A percentile compares a stretch with the other conserved stretches of the same genome.
Conservation (phyloP, 2,113 vertebrate species). For the Salvelinus fontinalis region DNA sequence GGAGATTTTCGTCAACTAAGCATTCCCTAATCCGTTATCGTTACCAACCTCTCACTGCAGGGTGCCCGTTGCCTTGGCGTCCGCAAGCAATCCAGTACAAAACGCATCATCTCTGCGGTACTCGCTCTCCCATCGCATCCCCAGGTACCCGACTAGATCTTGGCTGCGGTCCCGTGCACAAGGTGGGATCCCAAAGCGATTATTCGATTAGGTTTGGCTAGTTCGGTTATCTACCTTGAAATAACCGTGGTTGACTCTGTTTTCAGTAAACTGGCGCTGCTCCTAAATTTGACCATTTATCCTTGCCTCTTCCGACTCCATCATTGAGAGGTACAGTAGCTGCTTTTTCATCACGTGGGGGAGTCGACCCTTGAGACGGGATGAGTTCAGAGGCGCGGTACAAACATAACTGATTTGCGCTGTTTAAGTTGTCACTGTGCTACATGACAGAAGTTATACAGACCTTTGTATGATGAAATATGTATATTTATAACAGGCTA, state of each 20-base stretch:
- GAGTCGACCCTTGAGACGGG: background rate
- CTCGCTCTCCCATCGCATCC: conserved; percentile 32
- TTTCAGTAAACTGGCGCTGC: background rate
- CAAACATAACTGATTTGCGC: too few species aligned
- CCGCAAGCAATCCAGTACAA: conserved; percentile 52
- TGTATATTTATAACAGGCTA: too few species aligned
- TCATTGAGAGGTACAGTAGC: background rate
- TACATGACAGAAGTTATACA: too few species aligned
- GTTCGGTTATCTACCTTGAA: background rate
- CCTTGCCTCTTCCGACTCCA: background rate
- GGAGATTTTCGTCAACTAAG: background rate
- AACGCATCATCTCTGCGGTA: conserved; percentile 56
- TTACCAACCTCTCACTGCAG: conserved; percentile 32
- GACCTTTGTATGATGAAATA: too few species aligned
- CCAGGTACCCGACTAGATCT: too few species aligned
- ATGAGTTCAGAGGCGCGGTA: too few species aligned
- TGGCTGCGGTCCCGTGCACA: too few species aligned
- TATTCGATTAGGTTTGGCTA: too few species aligned
- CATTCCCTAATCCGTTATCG: background rate
- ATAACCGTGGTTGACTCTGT: background rate
- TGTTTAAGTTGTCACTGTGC: too few species aligned
- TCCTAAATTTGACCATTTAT: background rate
- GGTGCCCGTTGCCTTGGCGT: conserved; percentile 20
- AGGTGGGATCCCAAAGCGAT: too few species aligned
- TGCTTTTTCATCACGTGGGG: background rate